Evolutionary conservation across 2,113 vertebrate genomes (phyloP).

Genomic region (Donacobius atricapilla): DNA sequence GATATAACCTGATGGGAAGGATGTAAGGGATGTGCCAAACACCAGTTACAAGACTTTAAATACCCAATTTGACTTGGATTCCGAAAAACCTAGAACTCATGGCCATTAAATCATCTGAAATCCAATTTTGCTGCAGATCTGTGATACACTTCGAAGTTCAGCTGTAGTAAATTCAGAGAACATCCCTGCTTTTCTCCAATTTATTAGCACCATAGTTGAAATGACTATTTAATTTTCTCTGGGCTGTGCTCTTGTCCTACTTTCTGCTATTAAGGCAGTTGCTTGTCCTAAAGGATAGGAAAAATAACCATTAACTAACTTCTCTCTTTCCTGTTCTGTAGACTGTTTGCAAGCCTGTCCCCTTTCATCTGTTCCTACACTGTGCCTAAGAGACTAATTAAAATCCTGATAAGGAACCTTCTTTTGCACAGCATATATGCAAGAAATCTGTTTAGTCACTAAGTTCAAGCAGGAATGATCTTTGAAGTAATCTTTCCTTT

Average conservation of each 20-base stretch:
- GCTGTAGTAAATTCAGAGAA: neutral
- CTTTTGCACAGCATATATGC: neutral
- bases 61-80: neutral
- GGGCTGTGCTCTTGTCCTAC: neutral
- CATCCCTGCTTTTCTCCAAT: neutral
- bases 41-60: neutral
- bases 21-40: neutral
- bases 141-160: neutral
- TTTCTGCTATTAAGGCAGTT: neutral
- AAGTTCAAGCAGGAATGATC: neutral
- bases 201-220: neutral
- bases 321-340: neutral
- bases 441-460: slow-evolving; percentile 21
- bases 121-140: neutral
- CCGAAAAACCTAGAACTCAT: neutral
- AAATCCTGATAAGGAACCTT: neutral
- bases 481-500: slow-evolving; percentile 27
- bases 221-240: neutral
- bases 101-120: neutral
- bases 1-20: neutral
- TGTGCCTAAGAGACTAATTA: slow-evolving; percentile 39
- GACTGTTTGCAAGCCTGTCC: neutral
- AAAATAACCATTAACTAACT: slow-evolving; percentile 12
- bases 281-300: neutral
- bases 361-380: slow-evolving; percentile 22